phyloP scores from a whole-genome alignment of 2,888 invertebrate genomes.

The Taenaris catops region DNA sequence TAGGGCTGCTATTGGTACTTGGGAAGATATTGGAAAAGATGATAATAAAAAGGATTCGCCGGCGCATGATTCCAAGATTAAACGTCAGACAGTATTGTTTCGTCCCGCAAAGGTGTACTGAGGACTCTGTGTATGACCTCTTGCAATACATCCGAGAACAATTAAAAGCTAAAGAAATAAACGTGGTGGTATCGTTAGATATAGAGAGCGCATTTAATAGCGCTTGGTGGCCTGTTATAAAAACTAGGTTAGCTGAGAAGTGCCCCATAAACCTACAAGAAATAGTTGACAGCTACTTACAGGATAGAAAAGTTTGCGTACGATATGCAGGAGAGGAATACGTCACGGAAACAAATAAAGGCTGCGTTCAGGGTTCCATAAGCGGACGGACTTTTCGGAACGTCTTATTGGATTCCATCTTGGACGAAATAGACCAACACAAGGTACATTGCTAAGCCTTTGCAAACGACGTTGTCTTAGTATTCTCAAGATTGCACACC shows the following conservation, averaged over 20 bases:
- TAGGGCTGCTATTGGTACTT: constrained; percentile 18
- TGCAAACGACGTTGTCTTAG: too few relatives aligned
- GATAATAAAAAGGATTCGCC: constrained; percentile 10
- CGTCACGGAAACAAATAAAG: constrained; percentile 14
- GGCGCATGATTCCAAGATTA: constrained; percentile 7
- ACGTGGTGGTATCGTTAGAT: too few relatives aligned
- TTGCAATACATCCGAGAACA: constrained; percentile 3
- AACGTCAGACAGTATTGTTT: too few relatives aligned
- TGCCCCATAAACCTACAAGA: neutral
- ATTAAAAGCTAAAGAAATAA: constrained; percentile 7
- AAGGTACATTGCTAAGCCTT: constrained; percentile 22
- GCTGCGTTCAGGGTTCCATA: constrained; percentile 22
- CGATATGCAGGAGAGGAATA: constrained; percentile 14
- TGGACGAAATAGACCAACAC: neutral
- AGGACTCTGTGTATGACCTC: too few relatives aligned
- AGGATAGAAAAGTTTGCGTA: constrained; percentile 8
- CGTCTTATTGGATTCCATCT: constrained; percentile 18
- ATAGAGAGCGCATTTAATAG: too few relatives aligned
- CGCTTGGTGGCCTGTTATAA: too few relatives aligned
- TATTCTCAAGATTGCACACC: too few relatives aligned
- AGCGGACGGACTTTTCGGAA: constrained; percentile 25
- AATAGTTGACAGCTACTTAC: constrained; percentile 14
- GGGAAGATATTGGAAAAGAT: constrained; percentile 22
- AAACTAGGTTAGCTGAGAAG: too few relatives aligned
- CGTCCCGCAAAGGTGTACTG: too few relatives aligned